phyloP scores from a whole-genome alignment of 1,140 invertebrate genomes.

The Ditylenchus dipsaci region DNA sequence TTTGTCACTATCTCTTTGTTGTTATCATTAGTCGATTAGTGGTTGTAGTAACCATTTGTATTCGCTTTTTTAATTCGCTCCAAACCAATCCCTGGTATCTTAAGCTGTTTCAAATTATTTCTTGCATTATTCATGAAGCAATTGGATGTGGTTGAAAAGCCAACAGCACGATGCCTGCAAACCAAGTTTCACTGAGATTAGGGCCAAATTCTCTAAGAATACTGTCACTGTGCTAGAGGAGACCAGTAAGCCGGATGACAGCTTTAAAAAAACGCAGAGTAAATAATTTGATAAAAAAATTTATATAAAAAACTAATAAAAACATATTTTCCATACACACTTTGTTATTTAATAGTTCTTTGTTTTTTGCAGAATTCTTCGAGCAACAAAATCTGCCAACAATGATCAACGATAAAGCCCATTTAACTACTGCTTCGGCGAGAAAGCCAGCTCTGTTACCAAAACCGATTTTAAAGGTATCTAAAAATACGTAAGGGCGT shows the following conservation, averaged over 20 bases:
- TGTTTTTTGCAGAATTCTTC: neutral
- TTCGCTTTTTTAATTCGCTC: too few species aligned
- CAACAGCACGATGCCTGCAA: too few species aligned
- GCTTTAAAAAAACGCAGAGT: constrained; percentile 2
- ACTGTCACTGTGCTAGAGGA: neutral
- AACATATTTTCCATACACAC: neutral
- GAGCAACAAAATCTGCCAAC: neutral
- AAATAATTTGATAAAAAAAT: neutral
- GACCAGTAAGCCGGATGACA: neutral
- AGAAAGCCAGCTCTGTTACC: neutral
- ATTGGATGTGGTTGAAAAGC: too few species aligned
- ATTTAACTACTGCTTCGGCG: neutral
- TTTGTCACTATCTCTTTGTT: too few species aligned
- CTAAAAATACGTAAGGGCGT: too few species aligned
- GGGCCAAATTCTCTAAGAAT: neutral
- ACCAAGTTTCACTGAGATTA: neutral
- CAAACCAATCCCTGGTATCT: too few species aligned
- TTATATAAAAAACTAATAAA: neutral
- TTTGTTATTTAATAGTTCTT: neutral
- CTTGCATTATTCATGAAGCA: too few species aligned
- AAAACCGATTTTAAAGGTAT: neutral
- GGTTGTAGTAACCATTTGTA: too few species aligned
- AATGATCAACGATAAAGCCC: neutral
- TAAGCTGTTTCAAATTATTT: too few species aligned
- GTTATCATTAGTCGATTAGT: too few species aligned